Evolutionary conservation across 2,888 invertebrate genomes (phyloP).

Genomic region (Cryptus viduatorius): DNA sequence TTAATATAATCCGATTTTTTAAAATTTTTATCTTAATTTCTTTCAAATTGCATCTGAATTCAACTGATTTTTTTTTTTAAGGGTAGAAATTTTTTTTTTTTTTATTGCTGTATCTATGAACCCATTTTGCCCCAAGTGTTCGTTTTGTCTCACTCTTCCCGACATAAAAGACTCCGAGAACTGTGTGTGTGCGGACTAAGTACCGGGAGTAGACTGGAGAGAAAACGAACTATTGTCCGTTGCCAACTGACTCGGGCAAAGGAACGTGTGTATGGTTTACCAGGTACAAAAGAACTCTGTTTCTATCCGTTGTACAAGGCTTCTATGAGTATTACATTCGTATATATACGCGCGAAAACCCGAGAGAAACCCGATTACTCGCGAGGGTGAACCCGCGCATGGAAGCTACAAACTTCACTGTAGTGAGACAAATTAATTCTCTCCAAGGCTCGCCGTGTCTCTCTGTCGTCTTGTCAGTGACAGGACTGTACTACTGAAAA

Average conservation of each 20-base stretch:
- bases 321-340: conserved; percentile 4
- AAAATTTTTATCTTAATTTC: no score
- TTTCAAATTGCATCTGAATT: no score
- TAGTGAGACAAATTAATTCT: conserved; percentile 50
- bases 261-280: conserved; percentile 7
- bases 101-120: no score
- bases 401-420: conserved; percentile 20
- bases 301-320: background rate
- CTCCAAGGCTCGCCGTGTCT: background rate
- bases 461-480: background rate
- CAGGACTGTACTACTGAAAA: conserved; percentile 1
- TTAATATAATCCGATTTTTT: no score
- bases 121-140: no score
- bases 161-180: no score
- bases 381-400: background rate
- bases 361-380: conserved; percentile 31
- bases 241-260: conserved; percentile 1
- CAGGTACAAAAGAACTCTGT: conserved; percentile 32
- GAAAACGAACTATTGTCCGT: conserved; percentile 4
- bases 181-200: background rate
- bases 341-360: conserved; percentile 1
- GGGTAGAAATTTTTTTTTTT: no score
- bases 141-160: no score
- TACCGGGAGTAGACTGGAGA: background rate
- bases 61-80: no score